These are phyloP conservation scores for Coracias cyanogaster DNA, from an alignment of 2,797 vertebrate species.

Conservation along the genomic window DNA sequence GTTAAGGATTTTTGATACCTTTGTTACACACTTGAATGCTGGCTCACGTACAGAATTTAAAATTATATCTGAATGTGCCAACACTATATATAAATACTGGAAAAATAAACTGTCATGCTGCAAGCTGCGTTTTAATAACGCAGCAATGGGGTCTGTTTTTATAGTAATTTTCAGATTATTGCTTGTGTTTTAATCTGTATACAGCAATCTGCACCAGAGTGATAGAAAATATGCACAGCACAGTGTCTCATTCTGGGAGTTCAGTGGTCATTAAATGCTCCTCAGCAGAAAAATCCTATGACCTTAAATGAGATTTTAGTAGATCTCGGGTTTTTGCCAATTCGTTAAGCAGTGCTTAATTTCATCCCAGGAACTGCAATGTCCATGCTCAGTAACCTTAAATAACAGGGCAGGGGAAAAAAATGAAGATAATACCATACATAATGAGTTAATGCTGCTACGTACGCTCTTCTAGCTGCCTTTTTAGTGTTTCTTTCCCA, in stretches of 20 bases:
- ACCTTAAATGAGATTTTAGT: neutral
- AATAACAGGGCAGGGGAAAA: neutral
- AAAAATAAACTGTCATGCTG: neutral
- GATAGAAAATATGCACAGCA: neutral
- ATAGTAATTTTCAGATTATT: constrained; percentile 3
- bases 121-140: constrained; percentile 46
- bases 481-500: neutral
- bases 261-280: constrained; percentile 13
- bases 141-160: neutral
- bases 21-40: neutral
- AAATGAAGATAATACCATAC: neutral
- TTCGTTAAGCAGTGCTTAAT: neutral
- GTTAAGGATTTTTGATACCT: neutral
- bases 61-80: neutral
- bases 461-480: neutral
- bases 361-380: neutral
- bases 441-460: neutral
- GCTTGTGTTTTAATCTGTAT: neutral
- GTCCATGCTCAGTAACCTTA: neutral
- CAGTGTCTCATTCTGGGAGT: neutral
- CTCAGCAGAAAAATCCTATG: neutral
- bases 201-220: neutral
- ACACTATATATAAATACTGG: constrained; percentile 19
- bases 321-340: neutral
- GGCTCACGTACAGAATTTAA: neutral